phyloP scores from a whole-genome alignment of 2,888 invertebrate genomes.

The Tipula helvola region DNA sequence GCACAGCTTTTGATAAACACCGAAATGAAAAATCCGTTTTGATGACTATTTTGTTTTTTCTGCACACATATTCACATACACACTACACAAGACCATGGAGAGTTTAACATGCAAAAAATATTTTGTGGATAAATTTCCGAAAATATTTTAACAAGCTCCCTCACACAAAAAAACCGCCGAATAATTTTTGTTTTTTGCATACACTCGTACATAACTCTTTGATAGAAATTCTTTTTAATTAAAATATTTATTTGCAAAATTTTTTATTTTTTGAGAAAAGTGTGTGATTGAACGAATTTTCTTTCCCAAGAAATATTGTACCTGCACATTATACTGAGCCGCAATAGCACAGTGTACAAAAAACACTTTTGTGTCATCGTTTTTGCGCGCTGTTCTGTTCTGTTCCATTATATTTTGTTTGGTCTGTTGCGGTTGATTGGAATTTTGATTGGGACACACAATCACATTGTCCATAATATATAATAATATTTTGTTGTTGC shows the following conservation, averaged over 20 bases:
- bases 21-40: background rate
- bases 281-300: background rate
- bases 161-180: background rate
- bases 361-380: background rate
- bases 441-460: slow-evolving; percentile 4
- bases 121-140: background rate
- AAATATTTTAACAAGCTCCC: slow-evolving; percentile 4
- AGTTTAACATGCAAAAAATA: background rate
- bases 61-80: background rate
- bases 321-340: background rate
- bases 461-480: background rate
- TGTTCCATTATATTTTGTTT: background rate
- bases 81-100: background rate
- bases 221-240: background rate
- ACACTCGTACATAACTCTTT: background rate
- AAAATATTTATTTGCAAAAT: background rate
- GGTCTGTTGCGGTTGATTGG: background rate
- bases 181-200: background rate
- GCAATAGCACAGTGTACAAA: background rate
- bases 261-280: background rate
- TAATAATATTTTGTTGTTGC: background rate
- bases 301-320: background rate
- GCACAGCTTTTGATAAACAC: background rate
- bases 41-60: background rate
- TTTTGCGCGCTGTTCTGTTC: background rate